Percentiles rank a stretch among this genome's conserved stretches.
phyloP scores from a whole-genome alignment of 2,797 vertebrate species.

The Fistularia tabacaria region DNA sequence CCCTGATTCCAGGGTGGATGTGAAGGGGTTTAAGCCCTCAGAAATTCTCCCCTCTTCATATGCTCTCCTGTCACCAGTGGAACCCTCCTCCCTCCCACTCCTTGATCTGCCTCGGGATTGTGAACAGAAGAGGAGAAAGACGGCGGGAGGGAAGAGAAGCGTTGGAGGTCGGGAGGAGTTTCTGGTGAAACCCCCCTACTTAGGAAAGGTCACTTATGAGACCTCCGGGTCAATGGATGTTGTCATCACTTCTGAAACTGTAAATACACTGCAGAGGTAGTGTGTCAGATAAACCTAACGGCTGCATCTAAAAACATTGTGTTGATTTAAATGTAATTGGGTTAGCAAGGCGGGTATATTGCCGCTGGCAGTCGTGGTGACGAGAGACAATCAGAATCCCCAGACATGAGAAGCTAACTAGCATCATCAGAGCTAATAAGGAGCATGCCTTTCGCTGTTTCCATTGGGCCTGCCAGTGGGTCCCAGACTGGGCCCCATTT shows the following conservation, averaged over 20 bases:
- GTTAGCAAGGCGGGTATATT: neutral
- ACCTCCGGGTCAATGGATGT: constrained; percentile 20
- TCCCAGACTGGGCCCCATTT: constrained; percentile 65
- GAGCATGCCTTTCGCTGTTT: constrained; percentile 62
- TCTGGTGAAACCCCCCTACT: constrained; percentile 41
- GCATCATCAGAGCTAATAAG: constrained; percentile 65
- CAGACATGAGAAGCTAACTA: constrained; percentile 27
- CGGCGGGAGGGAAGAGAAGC: constrained; percentile 46
- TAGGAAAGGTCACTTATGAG: constrained; percentile 46
- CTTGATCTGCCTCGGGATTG: constrained; percentile 55
- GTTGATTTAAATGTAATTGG: constrained; percentile 8
- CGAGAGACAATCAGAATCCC: constrained; percentile 46
- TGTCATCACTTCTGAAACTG: constrained; percentile 44
- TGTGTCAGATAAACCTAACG: too few relatives aligned
- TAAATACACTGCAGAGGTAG: too few relatives aligned
- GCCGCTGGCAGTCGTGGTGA: constrained; percentile 4
- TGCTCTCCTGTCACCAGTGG: constrained; percentile 57
- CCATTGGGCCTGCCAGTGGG: constrained; percentile 55
- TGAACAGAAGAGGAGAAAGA: constrained; percentile 45
- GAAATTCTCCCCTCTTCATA: constrained; percentile 62
- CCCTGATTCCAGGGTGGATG: constrained; percentile 69
- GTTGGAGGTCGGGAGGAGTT: constrained; percentile 56
- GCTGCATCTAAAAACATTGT: too few relatives aligned
- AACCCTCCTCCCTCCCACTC: constrained; percentile 59
- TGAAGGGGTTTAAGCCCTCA: constrained; percentile 65